Conservation (phyloP, 2,113 vertebrate genomes). For the Chelonoidis abingdonii region DNA sequence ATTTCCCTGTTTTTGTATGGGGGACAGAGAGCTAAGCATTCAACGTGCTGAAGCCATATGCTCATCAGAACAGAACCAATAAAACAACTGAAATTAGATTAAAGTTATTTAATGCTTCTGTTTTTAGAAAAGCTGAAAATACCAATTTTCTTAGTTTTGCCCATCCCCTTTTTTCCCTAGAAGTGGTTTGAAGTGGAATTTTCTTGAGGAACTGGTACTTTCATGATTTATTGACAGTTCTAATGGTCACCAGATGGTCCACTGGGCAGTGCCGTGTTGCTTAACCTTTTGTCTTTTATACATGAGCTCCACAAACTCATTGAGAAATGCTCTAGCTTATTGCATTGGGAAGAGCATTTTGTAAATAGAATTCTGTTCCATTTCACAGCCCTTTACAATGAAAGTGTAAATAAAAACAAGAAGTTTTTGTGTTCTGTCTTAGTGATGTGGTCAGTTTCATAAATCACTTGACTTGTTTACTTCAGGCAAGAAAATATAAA, state of each 20-base stretch:
- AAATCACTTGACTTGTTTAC: conserved; percentile 18
- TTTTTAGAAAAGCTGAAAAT: conserved; percentile 57
- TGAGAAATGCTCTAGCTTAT: conserved; percentile 42
- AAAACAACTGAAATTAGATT: conserved; percentile 69
- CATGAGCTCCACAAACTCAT: conserved; percentile 29
- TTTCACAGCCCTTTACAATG: conserved; percentile 40
- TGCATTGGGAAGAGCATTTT: conserved; percentile 43
- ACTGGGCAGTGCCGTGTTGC: conserved; percentile 29
- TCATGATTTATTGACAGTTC: conserved; percentile 70
- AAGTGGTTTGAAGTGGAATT: conserved; percentile 70
- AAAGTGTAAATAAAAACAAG: conserved; percentile 48
- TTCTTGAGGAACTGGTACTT: conserved; percentile 74
- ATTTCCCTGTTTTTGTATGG: conserved; percentile 13
- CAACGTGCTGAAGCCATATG: conserved; percentile 25
- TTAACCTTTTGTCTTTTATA: conserved; percentile 64
- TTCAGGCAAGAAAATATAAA: conserved; percentile 14
- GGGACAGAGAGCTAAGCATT: conserved; percentile 26
- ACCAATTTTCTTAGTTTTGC: conserved; percentile 57
- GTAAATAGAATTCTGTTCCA: conserved; percentile 44
- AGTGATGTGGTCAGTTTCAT: conserved; percentile 3
- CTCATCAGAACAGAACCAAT: conserved; percentile 52
- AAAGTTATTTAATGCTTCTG: conserved; percentile 54
- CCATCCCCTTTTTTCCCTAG: conserved; percentile 20
- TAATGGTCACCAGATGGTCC: conserved; percentile 77
- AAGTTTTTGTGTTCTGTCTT: background rate